Percentiles rank a stretch among this genome's conserved stretches.
phyloP scores from a whole-genome alignment of 2,797 vertebrate species.

The Chaunax sp. region DNA sequence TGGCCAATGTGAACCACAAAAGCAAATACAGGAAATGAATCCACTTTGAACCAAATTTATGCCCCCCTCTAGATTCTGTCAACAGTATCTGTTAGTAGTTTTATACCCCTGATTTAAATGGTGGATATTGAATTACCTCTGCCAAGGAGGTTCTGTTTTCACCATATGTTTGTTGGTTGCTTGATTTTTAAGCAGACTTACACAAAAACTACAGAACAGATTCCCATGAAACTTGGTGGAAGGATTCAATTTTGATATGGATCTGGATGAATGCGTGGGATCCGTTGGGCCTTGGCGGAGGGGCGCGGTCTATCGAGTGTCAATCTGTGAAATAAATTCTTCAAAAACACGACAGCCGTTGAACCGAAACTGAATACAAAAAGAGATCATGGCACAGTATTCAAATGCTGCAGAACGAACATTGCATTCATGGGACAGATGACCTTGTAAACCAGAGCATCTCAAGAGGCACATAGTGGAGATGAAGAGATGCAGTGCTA shows the following conservation, averaged over 20 bases:
- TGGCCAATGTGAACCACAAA: constrained; percentile 34
- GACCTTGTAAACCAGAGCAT: constrained; percentile 55
- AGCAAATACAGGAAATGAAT: constrained; percentile 21
- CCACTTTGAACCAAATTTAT: neutral
- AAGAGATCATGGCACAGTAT: constrained; percentile 37
- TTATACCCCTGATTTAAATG: constrained; percentile 11
- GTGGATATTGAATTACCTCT: constrained; percentile 25
- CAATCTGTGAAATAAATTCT: too few relatives aligned
- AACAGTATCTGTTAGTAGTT: neutral
- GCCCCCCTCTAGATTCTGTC: neutral
- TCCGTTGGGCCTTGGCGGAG: too few relatives aligned
- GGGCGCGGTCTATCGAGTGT: too few relatives aligned
- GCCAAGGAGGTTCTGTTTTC: too few relatives aligned
- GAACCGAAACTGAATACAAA: constrained; percentile 42
- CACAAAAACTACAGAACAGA: too few relatives aligned
- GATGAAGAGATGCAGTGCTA: constrained; percentile 33
- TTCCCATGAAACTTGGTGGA: too few relatives aligned
- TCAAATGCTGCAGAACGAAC: constrained; percentile 42
- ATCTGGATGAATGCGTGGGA: too few relatives aligned
- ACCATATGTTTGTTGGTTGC: too few relatives aligned
- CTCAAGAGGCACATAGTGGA: constrained; percentile 67
- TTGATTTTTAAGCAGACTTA: too few relatives aligned
- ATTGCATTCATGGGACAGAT: constrained; percentile 46
- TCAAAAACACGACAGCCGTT: constrained; percentile 22
- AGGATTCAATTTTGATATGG: too few relatives aligned